Conservation (phyloP, 2,888 invertebrate genomes). For the Lochmaea crataegi region DNA sequence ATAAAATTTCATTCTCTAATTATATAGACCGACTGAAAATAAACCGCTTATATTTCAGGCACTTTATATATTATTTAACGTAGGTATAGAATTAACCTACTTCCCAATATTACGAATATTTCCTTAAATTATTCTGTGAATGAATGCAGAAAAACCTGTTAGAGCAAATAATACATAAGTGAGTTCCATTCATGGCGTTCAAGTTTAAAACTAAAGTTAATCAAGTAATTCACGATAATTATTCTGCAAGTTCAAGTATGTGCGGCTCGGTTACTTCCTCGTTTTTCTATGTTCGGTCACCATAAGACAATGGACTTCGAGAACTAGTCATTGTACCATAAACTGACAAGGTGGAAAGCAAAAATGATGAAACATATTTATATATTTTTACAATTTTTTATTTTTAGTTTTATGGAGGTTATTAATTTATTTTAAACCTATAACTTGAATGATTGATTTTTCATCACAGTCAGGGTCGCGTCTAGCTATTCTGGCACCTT, state of each 20-base stretch:
- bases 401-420: too few species aligned
- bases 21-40: neutral
- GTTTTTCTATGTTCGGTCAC: conserved; percentile 35
- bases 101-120: neutral
- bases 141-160: conserved; percentile 5
- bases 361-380: neutral
- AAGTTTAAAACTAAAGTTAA: conserved; percentile 30
- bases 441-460: too few species aligned
- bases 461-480: too few species aligned
- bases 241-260: conserved; percentile 40
- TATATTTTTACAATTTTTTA: too few species aligned
- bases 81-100: neutral
- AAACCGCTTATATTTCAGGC: neutral
- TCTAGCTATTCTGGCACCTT: too few species aligned
- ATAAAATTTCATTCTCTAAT: neutral
- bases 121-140: conserved; percentile 7
- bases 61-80: neutral
- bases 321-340: conserved; percentile 7
- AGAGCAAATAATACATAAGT: conserved; percentile 13
- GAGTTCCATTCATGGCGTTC: conserved; percentile 12
- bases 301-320: conserved; percentile 31
- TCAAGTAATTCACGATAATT: conserved; percentile 32
- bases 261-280: conserved; percentile 36
- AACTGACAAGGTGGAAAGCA: conserved; percentile 22
- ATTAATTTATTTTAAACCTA: too few species aligned